These are phyloP conservation scores for Drosophila baimaii DNA, from an alignment of 1,140 invertebrate species.

Conservation along the genomic window DNA sequence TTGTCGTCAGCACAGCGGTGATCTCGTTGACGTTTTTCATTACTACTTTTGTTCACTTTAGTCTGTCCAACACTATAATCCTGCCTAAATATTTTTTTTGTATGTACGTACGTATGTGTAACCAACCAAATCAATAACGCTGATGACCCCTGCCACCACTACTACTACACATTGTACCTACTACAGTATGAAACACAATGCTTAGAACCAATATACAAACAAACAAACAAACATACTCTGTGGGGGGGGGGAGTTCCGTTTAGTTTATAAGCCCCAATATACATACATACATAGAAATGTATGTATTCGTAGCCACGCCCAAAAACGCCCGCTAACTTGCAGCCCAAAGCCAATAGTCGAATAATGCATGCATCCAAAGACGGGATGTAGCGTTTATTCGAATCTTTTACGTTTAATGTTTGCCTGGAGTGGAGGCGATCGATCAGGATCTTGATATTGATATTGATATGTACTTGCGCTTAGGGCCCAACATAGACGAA, in stretches of 20 bases:
- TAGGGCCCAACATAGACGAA: constrained; percentile 82
- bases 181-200: constrained; percentile 31
- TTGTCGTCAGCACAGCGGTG: constrained; percentile 61
- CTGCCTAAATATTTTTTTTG: constrained; percentile 32
- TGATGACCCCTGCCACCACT: constrained; percentile 32
- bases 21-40: constrained; percentile 79
- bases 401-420: constrained; percentile 2
- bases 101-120: constrained; percentile 28
- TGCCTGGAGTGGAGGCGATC: constrained; percentile 3
- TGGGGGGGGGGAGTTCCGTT: not conserved
- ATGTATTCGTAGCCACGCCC: constrained; percentile 20
- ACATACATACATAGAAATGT: not conserved
- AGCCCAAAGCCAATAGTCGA: constrained; percentile 70
- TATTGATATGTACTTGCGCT: constrained; percentile 52
- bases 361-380: constrained; percentile 25
- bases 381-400: constrained; percentile 10
- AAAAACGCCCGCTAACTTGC: constrained; percentile 63
- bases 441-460: constrained; percentile 18
- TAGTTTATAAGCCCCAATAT: constrained; percentile 2
- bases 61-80: constrained; percentile 57
- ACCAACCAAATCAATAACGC: constrained; percentile 24
- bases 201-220: constrained; percentile 20
- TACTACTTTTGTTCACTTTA: constrained; percentile 83
- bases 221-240: constrained; percentile 7
- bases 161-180: constrained; percentile 26